Conservation (phyloP, 2,113 vertebrate genomes). For the Heptranchias perlo region DNA sequence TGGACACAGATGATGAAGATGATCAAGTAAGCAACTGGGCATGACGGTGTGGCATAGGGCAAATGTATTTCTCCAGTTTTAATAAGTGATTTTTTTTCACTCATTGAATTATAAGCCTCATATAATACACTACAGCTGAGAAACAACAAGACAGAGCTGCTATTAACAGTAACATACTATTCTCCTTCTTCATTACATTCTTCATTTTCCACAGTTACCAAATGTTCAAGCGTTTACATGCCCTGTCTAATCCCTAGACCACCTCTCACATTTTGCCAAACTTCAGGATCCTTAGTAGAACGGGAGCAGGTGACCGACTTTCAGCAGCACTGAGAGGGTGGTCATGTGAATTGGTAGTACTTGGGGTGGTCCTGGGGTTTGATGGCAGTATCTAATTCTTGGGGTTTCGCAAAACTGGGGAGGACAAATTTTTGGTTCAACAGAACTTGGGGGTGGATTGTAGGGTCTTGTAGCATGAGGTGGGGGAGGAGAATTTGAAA, state of each 20-base stretch:
- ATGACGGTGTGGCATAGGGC: neutral
- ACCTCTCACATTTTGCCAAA: neutral
- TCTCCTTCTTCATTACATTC: neutral
- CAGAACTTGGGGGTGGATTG: neutral
- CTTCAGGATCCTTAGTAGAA: neutral
- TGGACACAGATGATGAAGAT: neutral
- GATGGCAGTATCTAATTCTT: neutral
- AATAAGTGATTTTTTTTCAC: neutral
- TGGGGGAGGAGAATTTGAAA: neutral
- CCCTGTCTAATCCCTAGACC: neutral
- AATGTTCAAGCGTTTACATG: neutral
- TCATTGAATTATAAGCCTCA: neutral
- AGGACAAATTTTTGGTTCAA: neutral
- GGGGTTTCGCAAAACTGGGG: neutral
- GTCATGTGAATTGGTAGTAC: neutral
- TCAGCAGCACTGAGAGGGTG: neutral
- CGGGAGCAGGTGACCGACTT: neutral
- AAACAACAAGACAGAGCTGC: neutral
- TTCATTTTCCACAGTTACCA: neutral
- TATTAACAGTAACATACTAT: neutral
- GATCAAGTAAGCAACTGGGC: neutral
- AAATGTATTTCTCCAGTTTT: neutral
- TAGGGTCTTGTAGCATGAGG: neutral
- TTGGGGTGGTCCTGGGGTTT: neutral
- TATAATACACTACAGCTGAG: neutral